Conservation (phyloP, 2,888 invertebrate species). For the Margaritifera margaritifera region DNA sequence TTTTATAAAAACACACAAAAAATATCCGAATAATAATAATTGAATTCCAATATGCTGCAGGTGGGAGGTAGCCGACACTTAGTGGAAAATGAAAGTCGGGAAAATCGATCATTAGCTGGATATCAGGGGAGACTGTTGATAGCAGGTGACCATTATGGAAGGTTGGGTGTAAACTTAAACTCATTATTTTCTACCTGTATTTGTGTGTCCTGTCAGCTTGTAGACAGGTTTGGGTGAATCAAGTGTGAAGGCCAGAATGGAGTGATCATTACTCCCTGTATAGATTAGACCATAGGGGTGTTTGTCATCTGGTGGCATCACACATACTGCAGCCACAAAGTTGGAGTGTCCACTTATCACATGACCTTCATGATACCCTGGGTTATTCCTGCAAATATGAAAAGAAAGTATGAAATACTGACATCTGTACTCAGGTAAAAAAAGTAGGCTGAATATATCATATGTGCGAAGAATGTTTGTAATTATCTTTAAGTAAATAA, state of each 20-base stretch:
- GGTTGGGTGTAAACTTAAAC: neutral
- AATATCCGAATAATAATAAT: no score
- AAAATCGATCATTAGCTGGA: neutral
- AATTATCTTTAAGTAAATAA: no score
- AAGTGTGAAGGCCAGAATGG: constrained; percentile 85
- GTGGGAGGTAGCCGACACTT: neutral
- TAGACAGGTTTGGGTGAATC: constrained; percentile 81
- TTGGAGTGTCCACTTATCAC: constrained; percentile 83
- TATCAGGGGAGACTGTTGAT: neutral
- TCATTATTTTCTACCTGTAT: constrained; percentile 43
- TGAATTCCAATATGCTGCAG: neutral
- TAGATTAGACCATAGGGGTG: constrained; percentile 86
- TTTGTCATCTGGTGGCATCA: constrained; percentile 81
- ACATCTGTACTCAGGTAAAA: constrained; percentile 9
- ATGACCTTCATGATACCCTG: constrained; percentile 60
- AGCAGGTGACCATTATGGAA: neutral
- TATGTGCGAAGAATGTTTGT: constrained; percentile 4
- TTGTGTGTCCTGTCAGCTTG: constrained; percentile 79
- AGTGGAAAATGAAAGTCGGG: neutral
- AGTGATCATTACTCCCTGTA: constrained; percentile 91
- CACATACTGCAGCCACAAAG: constrained; percentile 88
- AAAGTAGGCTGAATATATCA: neutral
- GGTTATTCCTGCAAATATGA: constrained; percentile 72
- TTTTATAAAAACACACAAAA: no score
- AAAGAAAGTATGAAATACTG: constrained; percentile 6